Base-by-base conservation (phyloP, 2,113 vertebrate species). In the Felis catus region DNA sequence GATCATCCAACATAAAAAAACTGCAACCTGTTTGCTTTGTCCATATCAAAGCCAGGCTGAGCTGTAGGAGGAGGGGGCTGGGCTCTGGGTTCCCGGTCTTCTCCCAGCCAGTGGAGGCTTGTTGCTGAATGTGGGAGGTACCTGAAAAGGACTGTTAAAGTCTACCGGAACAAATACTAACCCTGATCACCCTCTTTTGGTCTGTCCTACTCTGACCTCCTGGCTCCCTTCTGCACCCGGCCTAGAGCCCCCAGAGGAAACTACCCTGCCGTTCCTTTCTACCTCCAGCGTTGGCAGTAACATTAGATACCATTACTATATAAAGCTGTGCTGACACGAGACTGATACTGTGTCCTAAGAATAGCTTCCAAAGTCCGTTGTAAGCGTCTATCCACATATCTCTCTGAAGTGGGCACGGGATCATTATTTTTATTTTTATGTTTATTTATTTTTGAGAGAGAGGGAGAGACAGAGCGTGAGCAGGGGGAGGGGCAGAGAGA, bases 31-130 rank as follows among this genome's bases (percentile, higher is more conserved):
- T 65, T 76, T 7, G 16, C 63, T 86, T 41, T 48, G 41, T 68
- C 45, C n/a, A 41, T 14, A 10, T 71, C 53, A 74, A 53, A 16
- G 4, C 23, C 7, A 61, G 12, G 23, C 41, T 65, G 55, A 92
- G 25, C 29, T 31, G 4, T 33, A 18, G 41, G n/a, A 7, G 2
- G 0, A 11, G 29, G 48, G n/a, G 31, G 1, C 63, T 80, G n/a
- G 27, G 1, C 63, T 80, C 86, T 83, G 39, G 39, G 19, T 7
- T 68, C 48, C 36, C 31, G 2, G 1, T 21, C n/a, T 68, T 73
- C n/a, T 71, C n/a, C 36, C 21, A 93, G 81, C 23, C 25, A 41
- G n/a, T 4, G 19, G n/a, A 68, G 80, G 3, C 76, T 55, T 79
- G 31, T 9, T 41, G 51, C 13, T 58, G 41, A 81, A 53, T 58